These are phyloP conservation scores for Probosciger aterrimus DNA, from an alignment of 2,113 vertebrate genomes.

Conservation along the genomic window DNA sequence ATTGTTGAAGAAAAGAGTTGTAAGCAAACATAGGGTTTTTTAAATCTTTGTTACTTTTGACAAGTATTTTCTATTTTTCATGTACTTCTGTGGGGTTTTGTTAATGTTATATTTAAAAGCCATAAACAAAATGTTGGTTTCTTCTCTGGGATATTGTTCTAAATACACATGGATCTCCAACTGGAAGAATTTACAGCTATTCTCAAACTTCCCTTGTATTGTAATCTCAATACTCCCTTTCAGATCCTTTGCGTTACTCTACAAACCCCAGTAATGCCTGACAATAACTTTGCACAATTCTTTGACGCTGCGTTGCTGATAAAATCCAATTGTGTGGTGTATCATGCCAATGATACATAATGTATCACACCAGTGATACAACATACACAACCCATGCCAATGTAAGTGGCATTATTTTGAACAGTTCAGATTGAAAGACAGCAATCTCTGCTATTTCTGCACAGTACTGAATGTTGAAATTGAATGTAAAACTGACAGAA, in stretches of 20 bases:
- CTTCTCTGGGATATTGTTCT: neutral
- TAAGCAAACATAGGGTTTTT: neutral
- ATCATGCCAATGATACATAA: too few species aligned
- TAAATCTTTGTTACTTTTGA: neutral
- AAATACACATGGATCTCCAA: neutral
- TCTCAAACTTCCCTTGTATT: neutral
- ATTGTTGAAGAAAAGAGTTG: neutral
- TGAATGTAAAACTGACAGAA: neutral
- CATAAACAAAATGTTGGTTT: neutral
- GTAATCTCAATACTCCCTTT: neutral
- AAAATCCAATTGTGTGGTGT: neutral
- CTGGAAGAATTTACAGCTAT: neutral
- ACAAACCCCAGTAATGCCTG: neutral
- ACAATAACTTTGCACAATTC: neutral
- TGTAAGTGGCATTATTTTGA: neutral
- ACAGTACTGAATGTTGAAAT: neutral
- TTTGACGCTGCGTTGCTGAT: neutral
- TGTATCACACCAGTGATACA: too few species aligned
- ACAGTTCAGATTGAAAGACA: neutral
- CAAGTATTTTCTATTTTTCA: neutral
- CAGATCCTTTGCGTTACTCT: neutral
- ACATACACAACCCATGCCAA: too few species aligned
- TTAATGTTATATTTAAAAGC: neutral
- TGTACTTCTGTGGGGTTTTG: neutral
- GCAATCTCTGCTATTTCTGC: neutral